These are phyloP conservation scores for Psix sp. DNA, from an alignment of 1,140 invertebrate genomes.

Conservation along the genomic window DNA sequence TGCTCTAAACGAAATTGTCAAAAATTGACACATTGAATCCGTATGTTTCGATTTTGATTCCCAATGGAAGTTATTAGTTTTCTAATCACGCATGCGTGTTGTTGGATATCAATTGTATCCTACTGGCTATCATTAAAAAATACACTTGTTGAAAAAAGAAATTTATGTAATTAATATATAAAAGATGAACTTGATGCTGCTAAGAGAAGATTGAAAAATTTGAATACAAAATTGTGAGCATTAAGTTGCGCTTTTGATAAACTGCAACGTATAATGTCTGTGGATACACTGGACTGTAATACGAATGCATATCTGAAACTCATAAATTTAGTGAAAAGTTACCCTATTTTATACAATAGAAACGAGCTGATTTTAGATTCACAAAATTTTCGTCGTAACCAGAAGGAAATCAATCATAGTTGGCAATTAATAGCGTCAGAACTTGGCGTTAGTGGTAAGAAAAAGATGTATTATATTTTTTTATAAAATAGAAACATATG, in stretches of 20 bases:
- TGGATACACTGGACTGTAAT: conserved; percentile 9
- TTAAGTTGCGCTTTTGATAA: background rate
- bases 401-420: conserved; percentile 31
- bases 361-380: conserved; percentile 47
- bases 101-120: too few relatives aligned
- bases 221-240: conserved; percentile 29
- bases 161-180: too few relatives aligned
- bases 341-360: conserved; percentile 33
- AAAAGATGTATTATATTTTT: background rate
- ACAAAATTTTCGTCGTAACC: conserved; percentile 29
- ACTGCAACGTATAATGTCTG: conserved; percentile 35
- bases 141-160: too few relatives aligned
- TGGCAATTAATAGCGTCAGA: conserved; percentile 38
- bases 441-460: conserved; percentile 34
- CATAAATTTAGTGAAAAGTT: conserved; percentile 33
- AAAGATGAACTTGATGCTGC: too few relatives aligned
- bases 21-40: too few relatives aligned
- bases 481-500: background rate
- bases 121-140: too few relatives aligned
- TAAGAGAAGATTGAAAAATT: too few relatives aligned
- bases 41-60: too few relatives aligned
- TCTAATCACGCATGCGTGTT: too few relatives aligned
- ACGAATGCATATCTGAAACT: conserved; percentile 48
- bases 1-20: too few relatives aligned
- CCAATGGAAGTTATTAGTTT: too few relatives aligned